Percentiles rank a stretch among this genome's conserved stretches.
phyloP scores from a whole-genome alignment of 2,113 vertebrate genomes.

The Gadus chalcogrammus region DNA sequence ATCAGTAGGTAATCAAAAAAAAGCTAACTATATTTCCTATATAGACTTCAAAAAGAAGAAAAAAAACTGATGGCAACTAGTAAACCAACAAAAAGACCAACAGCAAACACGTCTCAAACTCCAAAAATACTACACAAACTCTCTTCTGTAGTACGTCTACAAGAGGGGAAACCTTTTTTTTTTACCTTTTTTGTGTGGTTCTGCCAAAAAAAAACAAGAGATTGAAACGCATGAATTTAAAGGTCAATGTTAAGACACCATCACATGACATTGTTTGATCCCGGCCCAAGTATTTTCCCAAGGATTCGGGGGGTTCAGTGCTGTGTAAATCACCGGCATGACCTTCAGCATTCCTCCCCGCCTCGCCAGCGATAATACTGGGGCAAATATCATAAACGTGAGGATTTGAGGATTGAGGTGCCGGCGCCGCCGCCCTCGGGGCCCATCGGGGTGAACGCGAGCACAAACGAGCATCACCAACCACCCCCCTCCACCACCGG shows the following conservation, averaged over 20 bases:
- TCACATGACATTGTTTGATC: conserved; percentile 65
- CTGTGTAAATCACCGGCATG: conserved; percentile 68
- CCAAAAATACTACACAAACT: background rate
- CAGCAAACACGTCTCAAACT: background rate
- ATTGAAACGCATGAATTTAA: conserved; percentile 47
- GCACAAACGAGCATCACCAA: conserved; percentile 46
- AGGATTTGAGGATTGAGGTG: conserved; percentile 82
- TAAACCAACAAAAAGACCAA: background rate
- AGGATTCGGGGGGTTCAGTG: conserved; percentile 58
- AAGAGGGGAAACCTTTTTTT: no score
- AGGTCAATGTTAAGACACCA: conserved; percentile 64
- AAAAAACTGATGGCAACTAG: background rate
- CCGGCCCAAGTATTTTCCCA: conserved; percentile 67
- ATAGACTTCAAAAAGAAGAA: no score
- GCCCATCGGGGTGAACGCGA: conserved; percentile 35
- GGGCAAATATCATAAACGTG: conserved; percentile 84
- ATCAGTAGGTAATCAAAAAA: no score
- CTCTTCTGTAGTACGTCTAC: no score
- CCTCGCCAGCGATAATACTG: conserved; percentile 82
- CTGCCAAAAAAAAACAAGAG: conserved; percentile 12
- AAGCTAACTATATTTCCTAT: no score
- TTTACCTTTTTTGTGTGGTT: background rate
- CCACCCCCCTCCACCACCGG: conserved; percentile 25
- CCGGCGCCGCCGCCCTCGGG: conserved; percentile 71
- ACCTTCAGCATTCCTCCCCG: conserved; percentile 79